Percentiles rank a stretch among this genome's conserved stretches.
Evolutionary conservation across 2,113 vertebrate species (phyloP).

Genomic region (Aplodontia rufa): DNA sequence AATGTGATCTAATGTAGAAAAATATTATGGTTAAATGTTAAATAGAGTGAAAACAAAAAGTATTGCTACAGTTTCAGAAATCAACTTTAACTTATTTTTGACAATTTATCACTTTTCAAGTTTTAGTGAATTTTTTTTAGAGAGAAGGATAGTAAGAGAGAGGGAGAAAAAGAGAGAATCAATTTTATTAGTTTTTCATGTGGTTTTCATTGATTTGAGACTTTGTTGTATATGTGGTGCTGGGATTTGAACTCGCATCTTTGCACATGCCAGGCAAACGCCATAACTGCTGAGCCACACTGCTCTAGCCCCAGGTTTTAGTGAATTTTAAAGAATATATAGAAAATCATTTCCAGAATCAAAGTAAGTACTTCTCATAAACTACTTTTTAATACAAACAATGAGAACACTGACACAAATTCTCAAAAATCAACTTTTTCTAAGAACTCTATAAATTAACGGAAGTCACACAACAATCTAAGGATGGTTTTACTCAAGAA

Average conservation of each 20-base stretch:
- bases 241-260: too few relatives aligned
- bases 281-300: too few relatives aligned
- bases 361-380: neutral
- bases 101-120: neutral
- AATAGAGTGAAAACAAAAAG: neutral
- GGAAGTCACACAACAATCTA: neutral
- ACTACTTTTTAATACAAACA: neutral
- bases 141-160: too few relatives aligned
- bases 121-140: slow-evolving; percentile 12
- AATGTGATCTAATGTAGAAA: neutral
- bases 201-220: too few relatives aligned
- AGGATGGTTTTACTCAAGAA: neutral
- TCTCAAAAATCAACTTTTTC: slow-evolving; percentile 7
- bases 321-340: neutral
- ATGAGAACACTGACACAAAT: neutral
- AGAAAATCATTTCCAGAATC: slow-evolving; percentile 12
- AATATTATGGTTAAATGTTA: neutral
- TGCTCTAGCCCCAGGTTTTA: too few relatives aligned
- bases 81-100: neutral
- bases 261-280: too few relatives aligned
- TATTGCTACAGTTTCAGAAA: neutral
- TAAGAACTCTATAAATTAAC: slow-evolving; percentile 1
- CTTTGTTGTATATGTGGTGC: too few relatives aligned
- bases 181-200: too few relatives aligned
- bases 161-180: too few relatives aligned